These are phyloP conservation scores for Cheiracanthium punctorium DNA, from an alignment of 2,888 invertebrate genomes.

Conservation along the genomic window DNA sequence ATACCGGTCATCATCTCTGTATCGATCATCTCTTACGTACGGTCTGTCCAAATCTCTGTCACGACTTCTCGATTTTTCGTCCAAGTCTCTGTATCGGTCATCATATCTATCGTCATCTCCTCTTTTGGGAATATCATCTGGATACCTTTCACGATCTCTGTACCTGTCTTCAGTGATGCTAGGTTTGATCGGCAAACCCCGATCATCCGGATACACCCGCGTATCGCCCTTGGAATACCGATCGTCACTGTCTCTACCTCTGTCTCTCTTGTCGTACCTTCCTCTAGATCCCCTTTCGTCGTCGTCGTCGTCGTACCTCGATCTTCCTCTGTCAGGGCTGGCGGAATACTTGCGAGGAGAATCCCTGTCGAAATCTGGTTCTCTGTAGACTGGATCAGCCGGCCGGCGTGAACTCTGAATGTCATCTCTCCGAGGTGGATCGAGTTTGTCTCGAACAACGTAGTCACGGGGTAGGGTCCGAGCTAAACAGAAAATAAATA, in stretches of 20 bases:
- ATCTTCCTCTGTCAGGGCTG: not conserved
- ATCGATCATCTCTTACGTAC: not conserved
- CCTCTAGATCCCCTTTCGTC: conserved; percentile 9
- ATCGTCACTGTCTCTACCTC: conserved; percentile 21
- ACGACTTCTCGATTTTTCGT: conserved; percentile 1
- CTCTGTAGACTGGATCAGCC: not conserved
- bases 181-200: not conserved
- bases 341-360: not conserved
- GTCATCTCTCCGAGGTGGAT: conserved; percentile 11
- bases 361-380: conserved; percentile 19
- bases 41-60: not conserved
- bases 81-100: not conserved
- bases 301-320: conserved; percentile 11
- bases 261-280: conserved; percentile 29
- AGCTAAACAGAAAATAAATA: not conserved
- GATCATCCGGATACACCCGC: conserved; percentile 23
- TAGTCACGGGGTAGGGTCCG: not conserved
- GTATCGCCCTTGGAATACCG: conserved; percentile 43
- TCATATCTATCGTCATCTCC: conserved; percentile 11
- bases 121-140: not conserved
- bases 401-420: conserved; percentile 3
- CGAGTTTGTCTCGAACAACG: not conserved
- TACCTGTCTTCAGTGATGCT: conserved; percentile 17
- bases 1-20: conserved; percentile 21
- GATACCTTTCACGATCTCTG: not conserved